Percentiles rank a stretch among this genome's conserved stretches.
phyloP scores from a whole-genome alignment of 2,888 invertebrate species.

The Drosophila paranaensis region DNA sequence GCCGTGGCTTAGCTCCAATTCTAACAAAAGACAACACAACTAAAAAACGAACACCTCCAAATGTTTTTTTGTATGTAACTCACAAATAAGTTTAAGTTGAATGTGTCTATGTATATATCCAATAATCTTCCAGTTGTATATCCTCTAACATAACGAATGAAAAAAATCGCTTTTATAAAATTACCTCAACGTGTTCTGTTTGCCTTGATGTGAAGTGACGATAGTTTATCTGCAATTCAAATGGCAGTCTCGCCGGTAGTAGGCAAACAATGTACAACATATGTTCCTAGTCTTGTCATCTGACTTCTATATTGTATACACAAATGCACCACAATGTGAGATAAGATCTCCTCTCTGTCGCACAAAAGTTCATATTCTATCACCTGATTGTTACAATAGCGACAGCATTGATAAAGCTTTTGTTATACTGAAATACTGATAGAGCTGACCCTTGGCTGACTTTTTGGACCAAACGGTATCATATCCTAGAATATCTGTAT shows the following conservation, averaged over 20 bases:
- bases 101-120: constrained; percentile 62
- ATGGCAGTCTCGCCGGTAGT: constrained; percentile 16
- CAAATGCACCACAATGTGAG: constrained; percentile 10
- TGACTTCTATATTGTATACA: constrained; percentile 4
- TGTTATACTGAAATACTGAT: not conserved
- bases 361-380: not conserved
- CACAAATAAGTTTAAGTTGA: constrained; percentile 65
- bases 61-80: constrained; percentile 47
- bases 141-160: constrained; percentile 39
- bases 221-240: constrained; percentile 33
- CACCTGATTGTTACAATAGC: not conserved
- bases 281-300: constrained; percentile 31
- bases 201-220: constrained; percentile 11
- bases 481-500: not conserved
- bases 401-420: not conserved
- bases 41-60: constrained; percentile 36
- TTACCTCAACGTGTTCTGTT: constrained; percentile 22
- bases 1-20: not conserved
- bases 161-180: constrained; percentile 61
- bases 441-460: not conserved
- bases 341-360: constrained; percentile 23
- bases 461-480: not conserved
- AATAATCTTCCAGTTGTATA: constrained; percentile 69
- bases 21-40: constrained; percentile 42
- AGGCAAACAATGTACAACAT: constrained; percentile 44